Percentiles rank a stretch among this genome's conserved stretches.
Evolutionary conservation across 2,113 vertebrate genomes (phyloP).

Genomic region (Saccopteryx bilineata): DNA sequence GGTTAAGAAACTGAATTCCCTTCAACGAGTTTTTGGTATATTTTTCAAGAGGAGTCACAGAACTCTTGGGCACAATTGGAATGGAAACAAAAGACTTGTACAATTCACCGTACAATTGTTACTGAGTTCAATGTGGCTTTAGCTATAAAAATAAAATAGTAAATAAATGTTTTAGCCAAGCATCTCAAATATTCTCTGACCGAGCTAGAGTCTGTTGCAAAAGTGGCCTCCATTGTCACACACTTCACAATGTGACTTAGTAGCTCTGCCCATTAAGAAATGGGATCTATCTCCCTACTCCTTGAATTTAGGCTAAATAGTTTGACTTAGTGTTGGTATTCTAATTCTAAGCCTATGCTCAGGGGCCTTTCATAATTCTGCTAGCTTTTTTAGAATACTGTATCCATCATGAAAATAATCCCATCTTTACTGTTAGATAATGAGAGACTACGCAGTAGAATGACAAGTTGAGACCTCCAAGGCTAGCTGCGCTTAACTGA

Average conservation of each 20-base stretch:
- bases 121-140: background rate
- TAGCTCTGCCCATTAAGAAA: background rate
- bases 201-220: background rate
- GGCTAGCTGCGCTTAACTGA: background rate
- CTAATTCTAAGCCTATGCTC: background rate
- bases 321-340: background rate
- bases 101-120: background rate
- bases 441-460: background rate
- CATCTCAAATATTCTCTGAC: background rate
- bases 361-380: background rate
- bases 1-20: background rate
- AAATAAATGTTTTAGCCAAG: background rate
- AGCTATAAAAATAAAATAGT: background rate
- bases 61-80: background rate
- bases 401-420: conserved; percentile 39
- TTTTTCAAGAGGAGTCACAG: background rate
- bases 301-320: background rate
- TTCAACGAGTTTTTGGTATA: background rate
- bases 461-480: background rate
- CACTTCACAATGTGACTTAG: background rate
- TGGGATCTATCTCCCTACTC: background rate
- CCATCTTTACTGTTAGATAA: conserved; percentile 19
- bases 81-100: conserved; percentile 5
- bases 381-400: background rate
- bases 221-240: background rate